phyloP scores from a whole-genome alignment of 2,113 vertebrate species.

The Empidonax alnorum region DNA sequence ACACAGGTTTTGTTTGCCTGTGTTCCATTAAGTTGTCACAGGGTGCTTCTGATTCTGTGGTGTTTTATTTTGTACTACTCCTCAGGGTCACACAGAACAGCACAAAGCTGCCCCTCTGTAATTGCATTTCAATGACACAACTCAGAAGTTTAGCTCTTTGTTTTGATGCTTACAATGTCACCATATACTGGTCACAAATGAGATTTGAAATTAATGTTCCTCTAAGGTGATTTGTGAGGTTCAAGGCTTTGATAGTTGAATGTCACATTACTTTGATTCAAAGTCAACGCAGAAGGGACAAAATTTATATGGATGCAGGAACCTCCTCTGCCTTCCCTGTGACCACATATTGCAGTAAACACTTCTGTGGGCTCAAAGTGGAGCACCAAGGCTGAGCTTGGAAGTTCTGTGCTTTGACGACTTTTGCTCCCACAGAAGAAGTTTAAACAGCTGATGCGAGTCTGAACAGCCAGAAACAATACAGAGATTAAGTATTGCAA shows the following conservation, averaged over 20 bases:
- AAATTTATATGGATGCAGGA: not conserved
- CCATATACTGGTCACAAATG: not conserved
- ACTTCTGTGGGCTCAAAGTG: not conserved
- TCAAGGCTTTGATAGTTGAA: not conserved
- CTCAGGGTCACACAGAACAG: not conserved
- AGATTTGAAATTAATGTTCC: not conserved
- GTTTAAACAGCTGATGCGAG: not conserved
- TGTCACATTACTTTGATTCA: not conserved
- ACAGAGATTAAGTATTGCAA: not conserved
- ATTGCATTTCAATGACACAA: not conserved
- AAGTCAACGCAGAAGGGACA: not conserved
- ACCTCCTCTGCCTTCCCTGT: not conserved
- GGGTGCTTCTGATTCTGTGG: not conserved
- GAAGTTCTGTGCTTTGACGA: not conserved
- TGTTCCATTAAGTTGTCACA: constrained; percentile 6
- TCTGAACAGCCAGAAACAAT: not conserved
- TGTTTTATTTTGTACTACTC: not conserved
- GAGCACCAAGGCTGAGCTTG: not conserved
- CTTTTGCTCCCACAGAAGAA: not conserved
- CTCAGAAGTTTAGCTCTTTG: not conserved
- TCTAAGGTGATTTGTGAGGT: constrained; percentile 1
- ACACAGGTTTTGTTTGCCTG: not conserved
- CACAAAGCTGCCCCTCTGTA: not conserved
- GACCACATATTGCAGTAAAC: not conserved
- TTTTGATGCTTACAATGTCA: not conserved